phyloP scores from a whole-genome alignment of 1,140 invertebrate genomes.

The Hestina assimilis region DNA sequence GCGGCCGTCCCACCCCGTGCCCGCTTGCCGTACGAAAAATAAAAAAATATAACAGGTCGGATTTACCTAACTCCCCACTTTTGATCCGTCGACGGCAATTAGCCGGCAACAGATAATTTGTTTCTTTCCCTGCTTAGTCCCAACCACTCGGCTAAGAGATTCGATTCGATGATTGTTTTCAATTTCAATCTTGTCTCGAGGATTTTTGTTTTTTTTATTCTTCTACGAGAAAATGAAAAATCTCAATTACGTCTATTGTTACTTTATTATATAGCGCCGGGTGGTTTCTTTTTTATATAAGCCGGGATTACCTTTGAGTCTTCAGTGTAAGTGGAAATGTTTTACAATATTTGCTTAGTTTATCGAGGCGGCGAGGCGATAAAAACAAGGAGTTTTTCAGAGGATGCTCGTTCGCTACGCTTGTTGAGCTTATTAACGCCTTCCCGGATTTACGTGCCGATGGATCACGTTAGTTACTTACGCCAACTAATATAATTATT shows the following conservation, averaged over 20 bases:
- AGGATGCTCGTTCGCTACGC: background rate
- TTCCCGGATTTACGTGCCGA: conserved; percentile 31
- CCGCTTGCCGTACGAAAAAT: conserved; percentile 44
- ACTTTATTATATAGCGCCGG: conserved; percentile 9
- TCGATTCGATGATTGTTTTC: conserved; percentile 64
- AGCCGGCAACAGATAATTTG: conserved; percentile 70
- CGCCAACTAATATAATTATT: conserved; percentile 9
- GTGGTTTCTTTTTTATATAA: conserved; percentile 25
- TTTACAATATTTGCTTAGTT: conserved; percentile 18
- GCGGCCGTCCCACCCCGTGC: conserved; percentile 47
- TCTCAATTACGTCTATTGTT: conserved; percentile 31
- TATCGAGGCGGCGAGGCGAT: conserved; percentile 2
- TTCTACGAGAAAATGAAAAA: conserved; percentile 39
- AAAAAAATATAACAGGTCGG: conserved; percentile 57
- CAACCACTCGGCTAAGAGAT: conserved; percentile 56
- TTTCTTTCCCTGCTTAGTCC: conserved; percentile 58
- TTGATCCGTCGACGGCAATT: conserved; percentile 72
- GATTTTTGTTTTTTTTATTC: no score
- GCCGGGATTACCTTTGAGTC: conserved; percentile 32
- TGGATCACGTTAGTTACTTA: conserved; percentile 11
- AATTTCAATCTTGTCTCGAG: conserved; percentile 44
- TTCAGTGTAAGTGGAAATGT: conserved; percentile 13
- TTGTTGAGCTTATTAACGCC: conserved; percentile 28
- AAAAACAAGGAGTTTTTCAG: conserved; percentile 14
- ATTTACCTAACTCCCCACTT: conserved; percentile 61